Base-by-base conservation (phyloP, 2,113 vertebrate species). In the Helogale parvula region DNA sequence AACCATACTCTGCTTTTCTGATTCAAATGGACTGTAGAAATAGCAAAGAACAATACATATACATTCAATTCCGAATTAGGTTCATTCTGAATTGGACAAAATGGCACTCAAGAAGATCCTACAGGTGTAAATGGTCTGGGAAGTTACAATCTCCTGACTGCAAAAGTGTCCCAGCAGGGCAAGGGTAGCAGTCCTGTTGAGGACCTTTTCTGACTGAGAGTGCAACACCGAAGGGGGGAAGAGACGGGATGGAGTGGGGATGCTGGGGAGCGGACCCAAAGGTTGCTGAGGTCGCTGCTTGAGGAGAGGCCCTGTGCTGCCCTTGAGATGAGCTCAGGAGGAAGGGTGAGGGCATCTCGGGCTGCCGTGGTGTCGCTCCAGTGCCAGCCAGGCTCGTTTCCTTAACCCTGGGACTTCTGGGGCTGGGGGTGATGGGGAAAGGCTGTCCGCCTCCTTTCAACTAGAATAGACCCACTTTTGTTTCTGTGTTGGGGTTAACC, bases 331-430 rank as follows among this genome's bases (percentile, higher is more conserved):
- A 10, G 2, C 31, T 16, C 17, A 17, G 54, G 13, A 17, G 31
- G n/a, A 2, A 25, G 41, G 8, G 38, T 4, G 27, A 15, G 5
- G 4, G 0, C 3, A 2, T 35, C 38, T 1, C 7, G 19, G 57
- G 57, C n/a, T 23, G 23, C 5, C 35, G 14, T 5, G 66, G 1
- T 0, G 17, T 7, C 33, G 31, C 27, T 21, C 11, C 7, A 1
- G 0, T 71, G 29, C 33, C 2, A 0, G n/a, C 80, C 31, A 45
- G 77, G 45, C 54, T 81, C 10, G 1, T 4, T 27, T 41, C 33
- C 25, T 38, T 60, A 66, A 31, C 14, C 2, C 0, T 0, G 1
- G 29, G 11, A 31, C n/a, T 27, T 10, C 50, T 35, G 7, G 27
- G 52, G 38, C 13, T 23, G 35, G 11, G 16, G 11, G 29, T 31